A percentile compares a stretch with the other conserved stretches of the same genome.
phyloP scores from a whole-genome alignment of 1,140 invertebrate species.

The Anastatus disparis region DNA sequence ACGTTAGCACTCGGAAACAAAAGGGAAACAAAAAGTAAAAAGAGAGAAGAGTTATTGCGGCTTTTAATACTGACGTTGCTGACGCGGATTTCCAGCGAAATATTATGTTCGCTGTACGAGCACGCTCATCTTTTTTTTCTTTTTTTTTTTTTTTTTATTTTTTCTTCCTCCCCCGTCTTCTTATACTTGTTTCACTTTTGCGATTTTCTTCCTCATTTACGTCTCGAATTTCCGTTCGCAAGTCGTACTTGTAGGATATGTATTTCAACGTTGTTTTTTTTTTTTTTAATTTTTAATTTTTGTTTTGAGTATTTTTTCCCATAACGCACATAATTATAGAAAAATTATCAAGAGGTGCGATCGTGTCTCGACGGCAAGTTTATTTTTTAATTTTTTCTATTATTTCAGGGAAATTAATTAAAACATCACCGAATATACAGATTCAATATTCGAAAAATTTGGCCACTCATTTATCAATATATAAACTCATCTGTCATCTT shows the following conservation, averaged over 20 bases:
- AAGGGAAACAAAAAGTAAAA: not conserved
- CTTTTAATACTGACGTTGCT: conserved; percentile 42
- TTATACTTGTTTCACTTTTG: no score
- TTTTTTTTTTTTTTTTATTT: conserved; percentile 1
- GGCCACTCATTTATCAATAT: no score
- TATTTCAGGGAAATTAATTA: no score
- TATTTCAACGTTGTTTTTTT: not conserved
- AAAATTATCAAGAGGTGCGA: no score
- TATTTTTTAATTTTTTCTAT: no score
- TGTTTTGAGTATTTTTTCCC: not conserved
- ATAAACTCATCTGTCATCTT: no score
- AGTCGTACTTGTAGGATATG: not conserved
- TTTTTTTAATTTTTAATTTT: not conserved
- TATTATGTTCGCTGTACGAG: conserved; percentile 32
- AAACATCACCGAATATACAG: no score
- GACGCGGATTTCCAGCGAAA: conserved; percentile 46
- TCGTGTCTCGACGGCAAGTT: no score
- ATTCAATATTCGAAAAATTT: no score
- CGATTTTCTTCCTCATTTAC: not conserved
- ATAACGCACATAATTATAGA: not conserved
- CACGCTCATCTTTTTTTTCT: conserved; percentile 15
- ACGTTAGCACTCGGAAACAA: no score
- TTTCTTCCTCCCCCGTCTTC: not conserved
- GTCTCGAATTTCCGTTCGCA: not conserved
- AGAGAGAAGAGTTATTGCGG: not conserved